These are phyloP conservation scores for Oxytorus armatus DNA, from an alignment of 2,888 invertebrate species.

Conservation along the genomic window DNA sequence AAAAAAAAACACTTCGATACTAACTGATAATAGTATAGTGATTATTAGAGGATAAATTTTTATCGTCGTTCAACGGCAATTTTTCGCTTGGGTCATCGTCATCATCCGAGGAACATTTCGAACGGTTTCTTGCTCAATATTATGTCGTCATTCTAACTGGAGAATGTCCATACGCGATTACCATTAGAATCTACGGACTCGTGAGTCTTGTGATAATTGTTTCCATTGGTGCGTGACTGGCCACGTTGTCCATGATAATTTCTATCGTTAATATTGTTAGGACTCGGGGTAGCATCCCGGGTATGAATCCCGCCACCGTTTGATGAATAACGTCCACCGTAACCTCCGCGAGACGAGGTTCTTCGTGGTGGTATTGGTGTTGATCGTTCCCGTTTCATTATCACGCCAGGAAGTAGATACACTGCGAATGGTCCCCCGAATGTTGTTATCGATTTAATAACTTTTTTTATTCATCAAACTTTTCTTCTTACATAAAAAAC, in stretches of 20 bases:
- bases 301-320: conserved; percentile 67
- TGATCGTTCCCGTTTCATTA: no score
- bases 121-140: no score
- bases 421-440: conserved; percentile 65
- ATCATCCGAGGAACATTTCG: neutral
- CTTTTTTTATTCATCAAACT: conserved; percentile 29
- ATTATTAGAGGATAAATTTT: neutral
- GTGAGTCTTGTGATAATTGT: conserved; percentile 76
- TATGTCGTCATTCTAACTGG: conserved; percentile 70
- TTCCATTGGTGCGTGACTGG: conserved; percentile 68
- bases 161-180: conserved; percentile 81
- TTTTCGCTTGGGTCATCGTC: neutral
- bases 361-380: conserved; percentile 77
- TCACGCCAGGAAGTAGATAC: no score
- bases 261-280: conserved; percentile 46
- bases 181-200: conserved; percentile 76
- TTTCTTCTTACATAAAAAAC: no score
- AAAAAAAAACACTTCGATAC: conserved; percentile 6
- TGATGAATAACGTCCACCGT: conserved; percentile 59
- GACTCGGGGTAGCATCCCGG: conserved; percentile 75
- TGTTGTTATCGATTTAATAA: conserved; percentile 59
- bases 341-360: conserved; percentile 71
- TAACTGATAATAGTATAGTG: neutral
- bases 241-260: conserved; percentile 58
- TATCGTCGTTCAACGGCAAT: neutral